Percentiles rank a stretch among this genome's conserved stretches.
Evolutionary conservation across 1,140 invertebrate genomes (phyloP).

Genomic region (Drosophila asahinai): DNA sequence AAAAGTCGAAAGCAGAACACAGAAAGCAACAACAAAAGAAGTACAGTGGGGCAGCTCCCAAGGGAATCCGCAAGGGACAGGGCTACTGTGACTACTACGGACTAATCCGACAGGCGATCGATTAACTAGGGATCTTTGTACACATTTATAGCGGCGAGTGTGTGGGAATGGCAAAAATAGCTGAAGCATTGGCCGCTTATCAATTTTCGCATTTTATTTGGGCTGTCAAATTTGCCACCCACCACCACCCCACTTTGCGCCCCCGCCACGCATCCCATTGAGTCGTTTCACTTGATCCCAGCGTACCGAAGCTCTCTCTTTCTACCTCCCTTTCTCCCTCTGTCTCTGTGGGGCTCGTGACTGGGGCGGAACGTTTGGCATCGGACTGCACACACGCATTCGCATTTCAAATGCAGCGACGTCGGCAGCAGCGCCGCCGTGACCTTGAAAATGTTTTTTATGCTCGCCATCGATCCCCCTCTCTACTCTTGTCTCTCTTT

Average conservation of each 20-base stretch:
- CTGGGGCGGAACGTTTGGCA: slow-evolving; percentile 29
- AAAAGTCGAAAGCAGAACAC: slow-evolving; percentile 10
- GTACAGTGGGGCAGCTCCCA: slow-evolving; percentile 5
- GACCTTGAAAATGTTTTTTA: slow-evolving; percentile 68
- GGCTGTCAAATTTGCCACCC: slow-evolving; percentile 22
- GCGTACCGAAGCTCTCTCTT: neutral
- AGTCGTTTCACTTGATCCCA: neutral
- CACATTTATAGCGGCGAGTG: slow-evolving; percentile 6
- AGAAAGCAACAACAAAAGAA: slow-evolving; percentile 5
- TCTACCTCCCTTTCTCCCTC: neutral
- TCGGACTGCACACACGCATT: slow-evolving; percentile 46
- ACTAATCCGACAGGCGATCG: slow-evolving; percentile 16
- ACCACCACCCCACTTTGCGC: slow-evolving; percentile 2
- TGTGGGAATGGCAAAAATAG: slow-evolving; percentile 4
- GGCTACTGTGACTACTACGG: neutral
- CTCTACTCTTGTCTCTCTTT: neutral
- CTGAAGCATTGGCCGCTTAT: slow-evolving; percentile 16
- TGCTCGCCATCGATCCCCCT: slow-evolving; percentile 8
- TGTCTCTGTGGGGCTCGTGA: slow-evolving; percentile 8
- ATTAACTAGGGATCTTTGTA: slow-evolving; percentile 19
- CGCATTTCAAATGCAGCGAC: slow-evolving; percentile 69
- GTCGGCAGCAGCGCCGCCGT: slow-evolving; percentile 23
- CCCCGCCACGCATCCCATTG: neutral
- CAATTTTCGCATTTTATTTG: slow-evolving; percentile 18
- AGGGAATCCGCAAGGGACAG: slow-evolving; percentile 1